Evolutionary conservation across 2,113 vertebrate species (phyloP).

Genomic region (Epinephelus fuscoguttatus): DNA sequence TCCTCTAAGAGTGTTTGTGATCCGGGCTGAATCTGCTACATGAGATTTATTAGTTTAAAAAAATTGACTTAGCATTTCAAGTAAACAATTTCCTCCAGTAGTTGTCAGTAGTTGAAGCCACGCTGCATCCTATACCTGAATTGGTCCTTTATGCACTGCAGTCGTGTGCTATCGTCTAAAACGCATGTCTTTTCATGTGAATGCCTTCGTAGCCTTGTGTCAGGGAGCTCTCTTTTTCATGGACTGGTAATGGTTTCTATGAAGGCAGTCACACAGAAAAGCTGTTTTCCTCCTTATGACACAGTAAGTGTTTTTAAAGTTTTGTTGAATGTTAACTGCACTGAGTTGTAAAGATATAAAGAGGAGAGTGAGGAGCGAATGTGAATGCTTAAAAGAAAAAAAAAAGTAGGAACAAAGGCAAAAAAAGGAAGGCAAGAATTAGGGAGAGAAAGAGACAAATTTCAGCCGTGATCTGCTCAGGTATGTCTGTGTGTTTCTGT

Average conservation of each 20-base stretch:
- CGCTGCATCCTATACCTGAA: not conserved
- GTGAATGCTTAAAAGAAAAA: slow-evolving; percentile 29
- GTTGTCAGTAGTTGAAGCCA: not conserved
- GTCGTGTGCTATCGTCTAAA: slow-evolving; percentile 11
- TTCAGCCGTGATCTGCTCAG: slow-evolving; percentile 2
- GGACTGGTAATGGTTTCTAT: slow-evolving; percentile 48
- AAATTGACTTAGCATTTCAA: not conserved
- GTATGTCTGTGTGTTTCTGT: slow-evolving; percentile 15
- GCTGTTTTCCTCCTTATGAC: slow-evolving; percentile 16
- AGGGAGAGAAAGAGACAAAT: not conserved
- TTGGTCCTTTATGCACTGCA: slow-evolving; percentile 11
- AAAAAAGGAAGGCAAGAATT: slow-evolving; percentile 1
- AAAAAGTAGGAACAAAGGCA: not conserved
- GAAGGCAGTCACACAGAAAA: slow-evolving; percentile 33
- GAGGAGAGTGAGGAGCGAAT: slow-evolving; percentile 6
- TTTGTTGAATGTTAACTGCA: slow-evolving; percentile 19
- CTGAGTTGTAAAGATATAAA: slow-evolving; percentile 31
- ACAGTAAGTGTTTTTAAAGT: slow-evolving; percentile 39
- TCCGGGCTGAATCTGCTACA: too few species aligned
- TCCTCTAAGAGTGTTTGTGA: not conserved
- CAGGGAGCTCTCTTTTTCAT: slow-evolving; percentile 34
- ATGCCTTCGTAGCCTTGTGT: slow-evolving; percentile 45
- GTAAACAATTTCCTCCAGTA: not conserved
- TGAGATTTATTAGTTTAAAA: too few species aligned
- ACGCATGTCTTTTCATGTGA: slow-evolving; percentile 28